These are phyloP conservation scores for Troides aeacus DNA, from an alignment of 2,888 invertebrate species.

Conservation along the genomic window DNA sequence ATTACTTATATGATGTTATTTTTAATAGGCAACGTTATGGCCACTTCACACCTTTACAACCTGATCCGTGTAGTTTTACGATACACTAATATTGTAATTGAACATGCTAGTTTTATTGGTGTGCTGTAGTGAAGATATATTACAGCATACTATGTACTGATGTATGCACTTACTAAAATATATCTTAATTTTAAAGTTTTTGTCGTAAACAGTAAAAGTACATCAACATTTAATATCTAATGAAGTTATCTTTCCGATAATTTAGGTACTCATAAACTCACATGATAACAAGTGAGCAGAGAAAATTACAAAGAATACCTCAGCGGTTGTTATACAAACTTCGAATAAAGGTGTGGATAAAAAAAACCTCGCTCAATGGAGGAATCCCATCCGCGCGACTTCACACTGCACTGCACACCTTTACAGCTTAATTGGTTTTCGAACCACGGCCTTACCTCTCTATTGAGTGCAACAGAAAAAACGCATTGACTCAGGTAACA, in stretches of 20 bases:
- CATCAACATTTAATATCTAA: too few species aligned
- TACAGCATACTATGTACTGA: too few species aligned
- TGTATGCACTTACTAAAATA: too few species aligned
- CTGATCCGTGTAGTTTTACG: slow-evolving; percentile 17
- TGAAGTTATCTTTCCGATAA: too few species aligned
- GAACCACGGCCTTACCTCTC: slow-evolving; percentile 44
- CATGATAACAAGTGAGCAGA: slow-evolving; percentile 1
- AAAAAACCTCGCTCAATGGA: slow-evolving; percentile 8
- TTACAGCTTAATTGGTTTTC: slow-evolving; percentile 64
- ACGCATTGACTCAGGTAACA: slow-evolving; percentile 42
- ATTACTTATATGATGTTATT: slow-evolving; percentile 29
- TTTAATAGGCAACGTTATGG: slow-evolving; percentile 22
- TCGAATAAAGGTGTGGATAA: slow-evolving; percentile 14
- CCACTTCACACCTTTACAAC: slow-evolving; percentile 23
- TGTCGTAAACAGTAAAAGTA: too few species aligned
- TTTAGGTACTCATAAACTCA: too few species aligned
- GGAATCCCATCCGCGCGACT: slow-evolving; percentile 18
- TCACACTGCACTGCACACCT: slow-evolving; percentile 43
- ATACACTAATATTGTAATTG: slow-evolving; percentile 18
- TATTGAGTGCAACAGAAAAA: slow-evolving; percentile 42
- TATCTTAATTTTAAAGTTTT: too few species aligned
- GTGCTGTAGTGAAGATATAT: too few species aligned
- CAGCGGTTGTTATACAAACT: slow-evolving; percentile 1
- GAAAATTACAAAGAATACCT: neutral
- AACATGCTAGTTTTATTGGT: neutral